Evolutionary conservation across 2,797 vertebrate species (phyloP), one percentile per base, ranked within the genome.

Genomic region (Oreochromis mossambicus): DNA sequence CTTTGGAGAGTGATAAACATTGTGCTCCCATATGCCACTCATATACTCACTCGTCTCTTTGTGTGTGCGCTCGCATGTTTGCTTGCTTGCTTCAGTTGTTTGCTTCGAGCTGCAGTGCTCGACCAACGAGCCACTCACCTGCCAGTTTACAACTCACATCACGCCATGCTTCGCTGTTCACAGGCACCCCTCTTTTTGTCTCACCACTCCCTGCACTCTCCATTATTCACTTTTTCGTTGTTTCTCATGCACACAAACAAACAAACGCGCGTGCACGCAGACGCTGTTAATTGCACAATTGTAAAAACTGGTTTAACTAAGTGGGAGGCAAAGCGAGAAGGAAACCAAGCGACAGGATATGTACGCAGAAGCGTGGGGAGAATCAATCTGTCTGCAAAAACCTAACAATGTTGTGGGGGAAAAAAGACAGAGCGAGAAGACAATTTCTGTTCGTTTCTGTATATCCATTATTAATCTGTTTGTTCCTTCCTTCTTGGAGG

Each of bases 91-190:
- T 85, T 76, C 77, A 8, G 78, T 79, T 92, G 89, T 93, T 92
- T 91, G 80, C 75, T 85, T 84, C 85, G 77, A 86, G 85, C 87
- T 82, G 89, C 86, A 79, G 80, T 79, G 91, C 91, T 89, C 89
- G 83, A 91, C 89, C 91, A 86, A 85, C 88, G 91, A 90, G 86
- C 89, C 86, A 90, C 81, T 91, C 92, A 89, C 85, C 90, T 92
- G 89, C 90, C 90, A 89, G 86, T 88, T 91, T 87, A 91, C 91
- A 83, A 82, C 88, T 85, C 79, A 0, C 90, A 87, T 93, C 91
- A 51, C 26, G 63, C 73, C 13, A 82, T 26, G 83, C 90, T 91
- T 83, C 56, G 26, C 82, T 86, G 88, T 85, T 84, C 89, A 86
- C 82, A 92, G 83, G 86, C 90, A 84, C 34, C 32, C 43, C 55